Evolutionary conservation across 2,888 invertebrate species (phyloP).

Genomic region (Dryobota labecula): DNA sequence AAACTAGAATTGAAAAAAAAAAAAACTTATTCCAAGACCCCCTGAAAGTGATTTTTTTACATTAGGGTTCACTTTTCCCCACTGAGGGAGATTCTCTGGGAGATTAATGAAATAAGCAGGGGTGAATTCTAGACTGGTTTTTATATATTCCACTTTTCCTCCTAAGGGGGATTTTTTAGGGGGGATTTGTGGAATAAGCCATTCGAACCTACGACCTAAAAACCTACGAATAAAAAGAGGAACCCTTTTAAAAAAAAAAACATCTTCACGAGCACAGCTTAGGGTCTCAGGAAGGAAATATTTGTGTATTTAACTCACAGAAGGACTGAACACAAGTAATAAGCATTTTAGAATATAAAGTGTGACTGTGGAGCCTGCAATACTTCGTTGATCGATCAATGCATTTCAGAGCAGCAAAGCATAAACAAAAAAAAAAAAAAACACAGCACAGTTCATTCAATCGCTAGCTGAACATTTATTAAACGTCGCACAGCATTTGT

Average conservation of each 20-base stretch:
- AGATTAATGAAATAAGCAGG: too few species aligned
- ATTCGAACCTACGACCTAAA: too few species aligned
- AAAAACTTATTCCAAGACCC: too few species aligned
- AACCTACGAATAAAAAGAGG: background rate
- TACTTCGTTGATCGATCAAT: background rate
- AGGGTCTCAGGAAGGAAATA: background rate
- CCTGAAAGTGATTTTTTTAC: too few species aligned
- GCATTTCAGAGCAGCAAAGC: background rate
- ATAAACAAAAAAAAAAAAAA: conserved; percentile 2
- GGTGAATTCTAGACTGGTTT: too few species aligned
- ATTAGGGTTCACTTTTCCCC: too few species aligned
- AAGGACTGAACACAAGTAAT: background rate
- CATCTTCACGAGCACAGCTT: background rate
- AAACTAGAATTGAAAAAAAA: too few species aligned
- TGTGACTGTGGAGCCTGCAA: background rate
- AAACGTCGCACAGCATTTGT: conserved; percentile 5
- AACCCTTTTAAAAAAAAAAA: background rate
- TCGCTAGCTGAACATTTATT: background rate
- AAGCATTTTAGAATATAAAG: background rate
- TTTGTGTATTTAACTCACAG: background rate
- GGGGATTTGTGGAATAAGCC: too few species aligned
- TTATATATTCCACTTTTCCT: too few species aligned
- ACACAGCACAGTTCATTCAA: background rate
- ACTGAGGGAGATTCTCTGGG: too few species aligned
- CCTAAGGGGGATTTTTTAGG: too few species aligned